Evolutionary conservation across 2,888 invertebrate species (phyloP), one percentile per base, ranked within the genome.

Genomic region (Acanthoscelides obtectus): DNA sequence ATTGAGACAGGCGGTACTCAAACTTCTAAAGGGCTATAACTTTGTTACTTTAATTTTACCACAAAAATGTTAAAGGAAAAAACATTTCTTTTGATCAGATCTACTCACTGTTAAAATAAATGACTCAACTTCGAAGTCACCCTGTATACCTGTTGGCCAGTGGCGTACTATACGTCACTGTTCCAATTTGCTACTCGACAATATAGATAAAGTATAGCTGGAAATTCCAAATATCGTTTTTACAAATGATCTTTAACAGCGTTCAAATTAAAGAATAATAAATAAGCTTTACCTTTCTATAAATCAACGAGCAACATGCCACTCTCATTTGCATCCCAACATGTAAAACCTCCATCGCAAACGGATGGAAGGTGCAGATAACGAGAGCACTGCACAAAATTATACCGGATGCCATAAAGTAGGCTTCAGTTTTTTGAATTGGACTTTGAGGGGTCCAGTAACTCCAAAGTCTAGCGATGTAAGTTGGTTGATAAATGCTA

Each of bases 291-390:
- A 79, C 93, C 89, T 95, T 95, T 85, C 92, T 89, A 80, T 92
- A 94, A 81, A 95, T 88, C 0, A 94, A 83, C 0, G 92, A 90
- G 79, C 93, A 91, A 71, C 90, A 89, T 0, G 93, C 92, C 0
- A 93, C 87, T 75, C 94, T 87, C 64, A 93, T 85, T 80, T 91
- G 88, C 92, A 93, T 92, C 63, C 94, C 94, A 19, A 90, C 87
- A 79, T 92, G 90, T 79, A 89, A 87, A 27, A 88, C 86, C 67
- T 87, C 89, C 79, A 92, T 88, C 82, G 91, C 90, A 75, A 91
- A 92, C 0, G 93, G 93, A 83, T 95, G 94, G 79, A 90, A 89
- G 19, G 90, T 86, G 77, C 93, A 86, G 20, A 93, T 88, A 71
- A 89, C 86, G 70, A 90, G 84, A 0, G 89, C 87, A 2, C 90